These are phyloP conservation scores for Andrena minutula DNA, from an alignment of 2,888 invertebrate genomes.

Conservation along the genomic window DNA sequence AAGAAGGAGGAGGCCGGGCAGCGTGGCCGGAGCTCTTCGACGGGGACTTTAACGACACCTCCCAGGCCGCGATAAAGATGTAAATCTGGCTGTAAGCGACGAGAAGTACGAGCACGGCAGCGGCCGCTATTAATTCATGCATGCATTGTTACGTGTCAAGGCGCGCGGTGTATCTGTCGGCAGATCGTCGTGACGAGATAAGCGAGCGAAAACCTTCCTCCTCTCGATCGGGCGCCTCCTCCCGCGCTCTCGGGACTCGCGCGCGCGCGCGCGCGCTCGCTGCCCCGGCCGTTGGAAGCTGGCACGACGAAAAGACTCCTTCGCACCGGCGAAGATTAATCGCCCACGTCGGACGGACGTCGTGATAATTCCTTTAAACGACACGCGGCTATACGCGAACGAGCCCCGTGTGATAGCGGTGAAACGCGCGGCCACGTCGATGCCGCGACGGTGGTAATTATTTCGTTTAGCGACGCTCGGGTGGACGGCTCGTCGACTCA, in stretches of 20 bases:
- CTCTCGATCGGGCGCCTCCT: conserved; percentile 71
- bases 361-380: conserved; percentile 70
- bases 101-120: conserved; percentile 74
- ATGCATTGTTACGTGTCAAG: conserved; percentile 83
- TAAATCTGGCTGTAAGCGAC: conserved; percentile 77
- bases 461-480: conserved; percentile 57
- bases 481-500: conserved; percentile 48
- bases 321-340: conserved; percentile 67
- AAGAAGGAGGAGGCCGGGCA: not conserved
- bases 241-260: conserved; percentile 38
- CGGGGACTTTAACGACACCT: conserved; percentile 70
- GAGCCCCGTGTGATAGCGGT: conserved; percentile 44
- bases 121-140: conserved; percentile 83
- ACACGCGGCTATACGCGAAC: conserved; percentile 56
- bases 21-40: conserved; percentile 20
- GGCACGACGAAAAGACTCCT: conserved; percentile 64
- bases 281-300: not conserved
- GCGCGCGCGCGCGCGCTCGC: conserved; percentile 20
- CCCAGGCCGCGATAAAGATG: conserved; percentile 79
- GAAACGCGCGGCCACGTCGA: conserved; percentile 55
- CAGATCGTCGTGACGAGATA: conserved; percentile 83
- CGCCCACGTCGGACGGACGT: conserved; percentile 58
- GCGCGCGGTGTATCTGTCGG: conserved; percentile 80
- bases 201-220: conserved; percentile 71
- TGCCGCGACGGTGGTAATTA: conserved; percentile 59